Evolutionary conservation across 2,113 vertebrate genomes (phyloP).

Genomic region (Menidia beryllina): DNA sequence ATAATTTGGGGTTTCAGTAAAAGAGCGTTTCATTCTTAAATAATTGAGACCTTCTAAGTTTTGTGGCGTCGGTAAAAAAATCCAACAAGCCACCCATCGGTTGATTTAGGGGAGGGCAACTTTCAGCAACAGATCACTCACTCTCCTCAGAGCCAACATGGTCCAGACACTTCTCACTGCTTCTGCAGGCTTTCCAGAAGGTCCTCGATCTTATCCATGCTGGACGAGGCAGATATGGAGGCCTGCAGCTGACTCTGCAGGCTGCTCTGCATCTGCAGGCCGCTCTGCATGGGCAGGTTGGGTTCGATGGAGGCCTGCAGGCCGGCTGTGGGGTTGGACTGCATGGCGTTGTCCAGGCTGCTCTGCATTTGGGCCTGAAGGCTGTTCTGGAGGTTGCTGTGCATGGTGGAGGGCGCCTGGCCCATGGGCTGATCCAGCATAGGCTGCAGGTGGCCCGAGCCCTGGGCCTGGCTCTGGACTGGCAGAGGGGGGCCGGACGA

Average conservation of each 20-base stretch:
- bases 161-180: constrained; percentile 80
- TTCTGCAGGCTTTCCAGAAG: constrained; percentile 93
- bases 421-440: constrained; percentile 90
- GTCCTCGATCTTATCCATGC: constrained; percentile 94
- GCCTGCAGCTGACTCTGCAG: constrained; percentile 73
- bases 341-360: constrained; percentile 68
- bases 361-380: constrained; percentile 76
- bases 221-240: constrained; percentile 81
- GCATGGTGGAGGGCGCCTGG: constrained; percentile 81
- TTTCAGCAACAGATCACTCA: constrained; percentile 84
- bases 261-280: constrained; percentile 70
- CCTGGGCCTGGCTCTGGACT: constrained; percentile 88
- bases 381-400: constrained; percentile 70
- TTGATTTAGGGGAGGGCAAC: constrained; percentile 40
- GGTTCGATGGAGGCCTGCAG: constrained; percentile 67
- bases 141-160: constrained; percentile 67
- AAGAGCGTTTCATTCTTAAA: constrained; percentile 58
- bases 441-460: constrained; percentile 86
- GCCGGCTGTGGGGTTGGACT: constrained; percentile 63
- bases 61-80: constrained; percentile 52
- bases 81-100: constrained; percentile 14
- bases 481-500: constrained; percentile 85
- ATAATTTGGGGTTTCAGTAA: constrained; percentile 51
- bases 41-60: constrained; percentile 37
- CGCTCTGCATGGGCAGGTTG: constrained; percentile 74